phyloP scores from a whole-genome alignment of 2,113 vertebrate genomes.

The Vulpes lagopus region DNA sequence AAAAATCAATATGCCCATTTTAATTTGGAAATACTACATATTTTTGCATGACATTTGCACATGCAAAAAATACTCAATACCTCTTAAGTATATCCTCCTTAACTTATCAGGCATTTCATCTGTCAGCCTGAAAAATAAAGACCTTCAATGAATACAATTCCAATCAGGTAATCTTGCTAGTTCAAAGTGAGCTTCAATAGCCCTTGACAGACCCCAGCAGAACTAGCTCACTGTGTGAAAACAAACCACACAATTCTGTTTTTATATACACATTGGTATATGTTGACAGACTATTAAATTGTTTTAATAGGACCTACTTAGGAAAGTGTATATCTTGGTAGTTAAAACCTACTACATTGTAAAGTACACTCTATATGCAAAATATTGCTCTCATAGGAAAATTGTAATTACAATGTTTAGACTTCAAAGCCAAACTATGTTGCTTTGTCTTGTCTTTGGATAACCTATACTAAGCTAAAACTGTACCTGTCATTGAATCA shows the following conservation, averaged over 20 bases:
- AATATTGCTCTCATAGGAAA: slow-evolving; percentile 82
- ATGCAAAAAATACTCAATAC: neutral
- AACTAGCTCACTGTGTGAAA: slow-evolving; percentile 78
- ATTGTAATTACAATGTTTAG: slow-evolving; percentile 82
- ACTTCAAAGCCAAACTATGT: slow-evolving; percentile 60
- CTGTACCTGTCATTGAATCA: slow-evolving; percentile 57
- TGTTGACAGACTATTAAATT: slow-evolving; percentile 85
- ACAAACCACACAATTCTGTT: slow-evolving; percentile 82
- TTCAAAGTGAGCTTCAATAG: slow-evolving; percentile 81
- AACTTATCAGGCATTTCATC: slow-evolving; percentile 32
- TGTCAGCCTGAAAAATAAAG: slow-evolving; percentile 76
- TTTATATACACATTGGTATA: slow-evolving; percentile 80
- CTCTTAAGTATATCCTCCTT: neutral
- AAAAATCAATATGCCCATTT: neutral
- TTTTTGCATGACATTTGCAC: neutral
- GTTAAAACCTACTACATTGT: slow-evolving; percentile 83
- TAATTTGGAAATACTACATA: neutral
- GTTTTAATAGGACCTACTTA: slow-evolving; percentile 85
- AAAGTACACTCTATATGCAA: slow-evolving; percentile 81
- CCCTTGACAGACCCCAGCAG: slow-evolving; percentile 72
- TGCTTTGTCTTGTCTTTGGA: slow-evolving; percentile 72
- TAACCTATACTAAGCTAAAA: slow-evolving; percentile 66
- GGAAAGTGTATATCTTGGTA: slow-evolving; percentile 84
- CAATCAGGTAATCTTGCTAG: slow-evolving; percentile 83
- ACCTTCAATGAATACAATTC: slow-evolving; percentile 71